These are phyloP conservation scores for Falco concolor DNA, from an alignment of 2,797 vertebrate species.

Conservation along the genomic window DNA sequence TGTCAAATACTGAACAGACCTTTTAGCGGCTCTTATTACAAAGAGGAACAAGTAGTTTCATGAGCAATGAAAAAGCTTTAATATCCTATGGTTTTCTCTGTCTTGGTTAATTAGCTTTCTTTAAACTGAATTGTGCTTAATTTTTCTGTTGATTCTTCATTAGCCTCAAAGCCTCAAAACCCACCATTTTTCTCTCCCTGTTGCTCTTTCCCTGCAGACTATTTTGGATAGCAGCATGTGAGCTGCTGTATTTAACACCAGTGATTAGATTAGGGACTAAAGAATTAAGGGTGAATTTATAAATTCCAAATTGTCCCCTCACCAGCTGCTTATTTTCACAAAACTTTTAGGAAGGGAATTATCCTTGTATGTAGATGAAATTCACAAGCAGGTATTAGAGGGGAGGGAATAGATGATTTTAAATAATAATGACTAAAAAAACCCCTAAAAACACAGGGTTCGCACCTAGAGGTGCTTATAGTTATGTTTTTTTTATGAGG, in stretches of 20 bases:
- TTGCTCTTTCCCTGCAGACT: not conserved
- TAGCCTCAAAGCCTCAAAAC: conserved; percentile 1
- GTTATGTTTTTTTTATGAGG: not conserved
- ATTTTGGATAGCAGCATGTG: not conserved
- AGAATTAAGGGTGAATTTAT: not conserved
- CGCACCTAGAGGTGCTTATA: not conserved
- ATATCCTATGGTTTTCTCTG: not conserved
- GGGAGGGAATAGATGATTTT: not conserved
- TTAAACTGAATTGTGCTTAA: not conserved
- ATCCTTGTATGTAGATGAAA: not conserved
- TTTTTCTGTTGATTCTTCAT: conserved; percentile 20
- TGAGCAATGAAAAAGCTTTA: not conserved
- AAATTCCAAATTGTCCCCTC: not conserved
- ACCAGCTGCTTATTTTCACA: not conserved
- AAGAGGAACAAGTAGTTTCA: not conserved
- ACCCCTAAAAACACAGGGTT: not conserved
- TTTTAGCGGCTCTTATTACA: not conserved
- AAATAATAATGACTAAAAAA: not conserved
- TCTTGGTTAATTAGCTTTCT: conserved; percentile 10
- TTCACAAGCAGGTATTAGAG: not conserved
- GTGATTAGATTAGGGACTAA: not conserved
- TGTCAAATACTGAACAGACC: not conserved
- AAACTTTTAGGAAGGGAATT: not conserved
- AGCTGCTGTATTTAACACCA: not conserved
- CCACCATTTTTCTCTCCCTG: not conserved